Evolutionary conservation across 2,113 vertebrate genomes (phyloP).

Genomic region (Pipra filicauda): DNA sequence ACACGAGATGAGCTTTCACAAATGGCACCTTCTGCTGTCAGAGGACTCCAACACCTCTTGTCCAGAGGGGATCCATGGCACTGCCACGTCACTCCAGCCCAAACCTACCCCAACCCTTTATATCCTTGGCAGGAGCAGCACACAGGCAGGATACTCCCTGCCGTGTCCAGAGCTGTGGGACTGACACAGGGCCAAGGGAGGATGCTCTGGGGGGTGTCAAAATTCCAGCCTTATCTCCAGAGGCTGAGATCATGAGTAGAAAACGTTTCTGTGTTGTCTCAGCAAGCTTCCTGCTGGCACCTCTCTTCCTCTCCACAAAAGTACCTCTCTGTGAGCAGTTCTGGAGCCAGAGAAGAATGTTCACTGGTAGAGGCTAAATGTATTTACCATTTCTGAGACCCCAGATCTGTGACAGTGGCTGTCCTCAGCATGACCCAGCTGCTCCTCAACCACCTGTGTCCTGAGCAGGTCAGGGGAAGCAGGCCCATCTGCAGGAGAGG

Average conservation of each 20-base stretch:
- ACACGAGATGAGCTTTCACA: not conserved
- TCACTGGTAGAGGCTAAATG: not conserved
- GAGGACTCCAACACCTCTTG: not conserved
- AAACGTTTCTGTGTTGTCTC: slow-evolving; percentile 46
- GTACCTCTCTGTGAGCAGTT: not conserved
- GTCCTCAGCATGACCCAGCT: not conserved
- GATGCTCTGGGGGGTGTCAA: not conserved
- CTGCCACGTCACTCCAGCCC: not conserved
- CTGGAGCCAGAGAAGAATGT: not conserved
- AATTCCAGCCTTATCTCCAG: slow-evolving; percentile 60
- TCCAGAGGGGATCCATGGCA: not conserved
- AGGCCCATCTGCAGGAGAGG: not conserved
- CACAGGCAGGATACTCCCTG: not conserved
- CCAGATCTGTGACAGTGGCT: not conserved
- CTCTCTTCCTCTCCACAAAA: not conserved
- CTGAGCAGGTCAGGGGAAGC: not conserved
- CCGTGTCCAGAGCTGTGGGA: not conserved
- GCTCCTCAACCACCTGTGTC: not conserved
- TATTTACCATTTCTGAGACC: not conserved
- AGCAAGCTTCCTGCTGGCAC: slow-evolving; percentile 25
- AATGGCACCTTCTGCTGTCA: not conserved
- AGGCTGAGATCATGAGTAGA: slow-evolving; percentile 6
- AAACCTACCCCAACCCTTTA: not conserved
- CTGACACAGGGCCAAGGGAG: not conserved
- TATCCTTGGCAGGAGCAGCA: not conserved